Conservation (phyloP, 2,797 vertebrate species). For the Artibeus jamaicensis region DNA sequence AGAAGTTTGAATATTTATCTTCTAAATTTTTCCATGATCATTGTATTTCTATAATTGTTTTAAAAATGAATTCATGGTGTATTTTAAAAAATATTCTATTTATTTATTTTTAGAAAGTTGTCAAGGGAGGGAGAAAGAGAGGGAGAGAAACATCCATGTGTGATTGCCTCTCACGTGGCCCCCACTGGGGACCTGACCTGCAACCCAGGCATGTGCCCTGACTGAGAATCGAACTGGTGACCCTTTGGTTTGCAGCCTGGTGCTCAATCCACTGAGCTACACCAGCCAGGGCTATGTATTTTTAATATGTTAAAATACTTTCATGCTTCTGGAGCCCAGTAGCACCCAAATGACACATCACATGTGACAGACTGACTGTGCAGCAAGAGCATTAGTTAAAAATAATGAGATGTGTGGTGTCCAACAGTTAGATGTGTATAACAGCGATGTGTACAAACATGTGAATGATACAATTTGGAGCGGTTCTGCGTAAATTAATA, state of each 20-base stretch:
- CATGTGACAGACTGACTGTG: neutral
- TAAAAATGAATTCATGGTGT: neutral
- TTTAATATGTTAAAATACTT: neutral
- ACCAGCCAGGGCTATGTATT: neutral
- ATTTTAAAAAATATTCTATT: neutral
- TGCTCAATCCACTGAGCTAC: too few species aligned
- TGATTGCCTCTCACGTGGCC: too few species aligned
- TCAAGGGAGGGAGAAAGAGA: too few species aligned
- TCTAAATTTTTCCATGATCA: neutral
- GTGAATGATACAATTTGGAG: neutral
- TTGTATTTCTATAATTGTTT: neutral
- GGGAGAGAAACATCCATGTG: too few species aligned
- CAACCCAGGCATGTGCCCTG: too few species aligned
- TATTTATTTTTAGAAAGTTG: too few species aligned
- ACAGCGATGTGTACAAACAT: neutral
- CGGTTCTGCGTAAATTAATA: neutral
- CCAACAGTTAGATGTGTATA: neutral
- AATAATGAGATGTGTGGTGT: neutral
- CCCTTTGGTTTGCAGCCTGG: too few species aligned
- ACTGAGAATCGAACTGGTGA: too few species aligned
- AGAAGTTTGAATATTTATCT: neutral
- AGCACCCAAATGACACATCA: neutral
- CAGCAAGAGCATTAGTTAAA: neutral
- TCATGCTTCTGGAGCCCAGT: neutral
- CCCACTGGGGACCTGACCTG: too few species aligned